Conservation (phyloP, 2,888 invertebrate species). For the Habroteleia sp. region DNA sequence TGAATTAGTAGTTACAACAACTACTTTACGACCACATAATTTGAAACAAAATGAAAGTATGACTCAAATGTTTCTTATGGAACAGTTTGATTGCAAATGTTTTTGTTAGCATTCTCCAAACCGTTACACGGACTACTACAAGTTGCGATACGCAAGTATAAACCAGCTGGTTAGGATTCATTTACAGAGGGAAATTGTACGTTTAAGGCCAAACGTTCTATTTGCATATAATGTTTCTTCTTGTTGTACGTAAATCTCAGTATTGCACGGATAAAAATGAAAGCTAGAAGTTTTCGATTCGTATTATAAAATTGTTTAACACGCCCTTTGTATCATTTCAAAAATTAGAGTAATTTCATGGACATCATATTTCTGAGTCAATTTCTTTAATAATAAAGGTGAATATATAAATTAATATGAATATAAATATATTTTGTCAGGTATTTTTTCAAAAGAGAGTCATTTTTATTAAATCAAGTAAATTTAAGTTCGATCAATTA, state of each 20-base stretch:
- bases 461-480: too few relatives aligned
- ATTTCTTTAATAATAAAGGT: too few relatives aligned
- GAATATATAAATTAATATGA: too few relatives aligned
- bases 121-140: conserved; percentile 27
- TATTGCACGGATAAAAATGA: too few relatives aligned
- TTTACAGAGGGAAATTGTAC: conserved; percentile 35
- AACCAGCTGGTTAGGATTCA: conserved; percentile 25
- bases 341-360: too few relatives aligned
- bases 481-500: too few relatives aligned
- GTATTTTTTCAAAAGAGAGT: too few relatives aligned
- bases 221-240: conserved; percentile 27
- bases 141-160: conserved; percentile 16
- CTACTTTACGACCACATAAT: neutral
- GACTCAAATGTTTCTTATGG: neutral
- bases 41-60: neutral
- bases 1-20: neutral
- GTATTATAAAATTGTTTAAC: too few relatives aligned
- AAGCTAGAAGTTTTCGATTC: too few relatives aligned
- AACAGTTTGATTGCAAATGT: conserved; percentile 7
- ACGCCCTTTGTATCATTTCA: too few relatives aligned
- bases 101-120: conserved; percentile 17
- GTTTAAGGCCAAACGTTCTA: conserved; percentile 21
- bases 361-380: too few relatives aligned
- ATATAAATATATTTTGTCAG: too few relatives aligned
- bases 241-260: conserved; percentile 13